Conservation (phyloP, 2,888 invertebrate species). For the Petrolisthes cinctipes region DNA sequence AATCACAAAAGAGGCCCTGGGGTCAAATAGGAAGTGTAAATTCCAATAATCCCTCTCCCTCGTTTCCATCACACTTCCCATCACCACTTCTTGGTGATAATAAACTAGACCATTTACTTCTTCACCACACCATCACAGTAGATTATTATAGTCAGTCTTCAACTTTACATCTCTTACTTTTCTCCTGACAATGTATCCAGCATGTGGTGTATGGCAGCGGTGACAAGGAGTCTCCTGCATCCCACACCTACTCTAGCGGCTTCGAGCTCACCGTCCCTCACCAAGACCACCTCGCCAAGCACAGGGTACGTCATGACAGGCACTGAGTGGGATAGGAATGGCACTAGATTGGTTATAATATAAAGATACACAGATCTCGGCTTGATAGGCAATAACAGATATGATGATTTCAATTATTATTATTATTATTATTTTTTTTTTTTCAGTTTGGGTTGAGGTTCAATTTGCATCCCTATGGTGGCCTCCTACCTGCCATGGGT, state of each 20-base stretch:
- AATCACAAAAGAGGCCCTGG: no score
- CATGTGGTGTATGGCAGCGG: no score
- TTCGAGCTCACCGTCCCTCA: background rate
- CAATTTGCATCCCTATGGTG: background rate
- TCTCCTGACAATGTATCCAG: no score
- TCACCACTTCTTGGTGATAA: no score
- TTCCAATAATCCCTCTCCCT: no score
- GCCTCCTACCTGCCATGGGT: conserved; percentile 3
- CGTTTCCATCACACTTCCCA: no score
- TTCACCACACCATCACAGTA: no score
- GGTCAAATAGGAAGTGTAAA: no score
- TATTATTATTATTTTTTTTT: background rate
- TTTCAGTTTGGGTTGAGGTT: background rate
- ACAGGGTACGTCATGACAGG: background rate
- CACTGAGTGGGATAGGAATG: background rate
- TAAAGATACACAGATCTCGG: background rate
- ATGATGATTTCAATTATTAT: background rate
- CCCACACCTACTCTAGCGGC: background rate
- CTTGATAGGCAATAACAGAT: background rate
- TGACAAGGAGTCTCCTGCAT: background rate
- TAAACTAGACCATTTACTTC: no score
- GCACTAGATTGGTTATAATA: background rate
- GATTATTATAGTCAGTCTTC: no score
- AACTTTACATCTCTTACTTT: no score
- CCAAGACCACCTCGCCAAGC: background rate